phyloP scores from a whole-genome alignment of 2,797 vertebrate genomes.

The Crocodylus rhombifer region DNA sequence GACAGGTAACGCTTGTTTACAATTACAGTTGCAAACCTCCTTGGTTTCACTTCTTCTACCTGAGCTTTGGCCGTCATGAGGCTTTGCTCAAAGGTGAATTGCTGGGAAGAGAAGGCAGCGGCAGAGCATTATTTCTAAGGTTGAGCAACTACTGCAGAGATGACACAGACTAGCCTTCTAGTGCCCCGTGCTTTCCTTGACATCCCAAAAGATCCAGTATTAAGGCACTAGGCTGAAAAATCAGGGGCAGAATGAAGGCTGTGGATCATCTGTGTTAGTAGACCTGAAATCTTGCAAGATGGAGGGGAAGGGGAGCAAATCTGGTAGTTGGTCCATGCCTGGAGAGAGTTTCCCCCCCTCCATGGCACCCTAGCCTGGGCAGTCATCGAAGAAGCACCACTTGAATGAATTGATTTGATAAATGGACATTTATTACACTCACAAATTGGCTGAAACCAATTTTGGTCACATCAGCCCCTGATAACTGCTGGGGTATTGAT shows the following conservation, averaged over 20 bases:
- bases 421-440: slow-evolving; percentile 93
- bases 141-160: background rate
- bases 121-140: background rate
- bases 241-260: background rate
- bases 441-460: slow-evolving; percentile 95
- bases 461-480: slow-evolving; percentile 87
- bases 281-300: background rate
- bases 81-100: background rate
- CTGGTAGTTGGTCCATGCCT: rapidly evolving
- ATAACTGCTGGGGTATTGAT: slow-evolving; percentile 96
- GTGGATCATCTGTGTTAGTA: too few relatives aligned
- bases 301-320: background rate
- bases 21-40: background rate
- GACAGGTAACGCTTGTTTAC: background rate
- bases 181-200: too few relatives aligned
- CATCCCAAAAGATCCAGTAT: rapidly evolving
- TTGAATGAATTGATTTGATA: slow-evolving; percentile 89
- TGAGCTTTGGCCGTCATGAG: background rate
- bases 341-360: slow-evolving; percentile 35
- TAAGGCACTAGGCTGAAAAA: background rate
- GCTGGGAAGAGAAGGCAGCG: too few relatives aligned
- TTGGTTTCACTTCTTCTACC: background rate
- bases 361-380: slow-evolving; percentile 47
- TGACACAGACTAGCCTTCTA: background rate
- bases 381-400: slow-evolving; percentile 46